phyloP scores from a whole-genome alignment of 2,797 vertebrate genomes.

The Sarcoramphus papa region DNA sequence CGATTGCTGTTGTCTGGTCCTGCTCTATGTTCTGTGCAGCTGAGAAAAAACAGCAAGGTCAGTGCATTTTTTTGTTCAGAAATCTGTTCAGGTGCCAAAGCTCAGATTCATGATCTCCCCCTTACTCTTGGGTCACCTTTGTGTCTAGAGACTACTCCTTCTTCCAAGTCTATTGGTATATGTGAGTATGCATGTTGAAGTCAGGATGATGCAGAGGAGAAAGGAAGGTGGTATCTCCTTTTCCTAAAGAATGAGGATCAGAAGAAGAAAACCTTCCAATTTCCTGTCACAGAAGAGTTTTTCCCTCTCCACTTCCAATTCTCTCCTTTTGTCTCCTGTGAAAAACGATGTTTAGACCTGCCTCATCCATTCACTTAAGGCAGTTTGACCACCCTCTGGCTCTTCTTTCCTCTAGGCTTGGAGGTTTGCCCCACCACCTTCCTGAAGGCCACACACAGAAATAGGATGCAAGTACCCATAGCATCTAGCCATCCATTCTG shows the following conservation, averaged over 20 bases:
- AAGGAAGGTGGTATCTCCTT: background rate
- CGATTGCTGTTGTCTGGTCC: background rate
- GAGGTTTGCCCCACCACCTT: background rate
- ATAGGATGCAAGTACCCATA: background rate
- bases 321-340: background rate
- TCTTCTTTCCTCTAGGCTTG: background rate
- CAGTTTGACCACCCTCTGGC: background rate
- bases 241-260: background rate
- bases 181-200: accelerated
- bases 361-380: background rate
- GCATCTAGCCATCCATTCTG: background rate
- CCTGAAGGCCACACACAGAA: background rate
- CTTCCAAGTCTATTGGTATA: background rate
- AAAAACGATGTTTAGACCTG: background rate
- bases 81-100: background rate
- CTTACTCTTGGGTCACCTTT: background rate
- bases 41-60: background rate
- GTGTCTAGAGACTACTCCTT: background rate
- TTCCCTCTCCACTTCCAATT: background rate
- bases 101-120: background rate
- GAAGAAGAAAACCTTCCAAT: background rate
- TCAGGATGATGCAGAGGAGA: background rate
- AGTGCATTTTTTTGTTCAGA: background rate
- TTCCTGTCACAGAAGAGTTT: background rate
- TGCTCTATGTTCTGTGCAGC: background rate